Percentiles rank a stretch among this genome's conserved stretches.
phyloP scores from a whole-genome alignment of 2,888 invertebrate genomes.

The Cyrtodaria siliqua region DNA sequence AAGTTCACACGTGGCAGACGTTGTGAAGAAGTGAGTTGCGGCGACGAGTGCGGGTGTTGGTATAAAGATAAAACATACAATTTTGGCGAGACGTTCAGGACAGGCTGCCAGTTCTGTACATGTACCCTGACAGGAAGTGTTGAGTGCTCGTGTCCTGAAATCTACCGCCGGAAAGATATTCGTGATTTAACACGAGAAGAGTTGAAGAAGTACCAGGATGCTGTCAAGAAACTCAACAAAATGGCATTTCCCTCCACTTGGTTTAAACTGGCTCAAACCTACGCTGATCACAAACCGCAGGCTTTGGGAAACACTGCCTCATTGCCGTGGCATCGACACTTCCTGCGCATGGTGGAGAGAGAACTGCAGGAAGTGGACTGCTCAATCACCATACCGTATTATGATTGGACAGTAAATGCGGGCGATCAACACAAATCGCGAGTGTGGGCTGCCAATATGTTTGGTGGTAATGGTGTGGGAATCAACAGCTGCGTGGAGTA shows the following conservation, averaged over 20 bases:
- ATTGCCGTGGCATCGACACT: slow-evolving; percentile 84
- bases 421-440: slow-evolving; percentile 77
- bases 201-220: slow-evolving; percentile 77
- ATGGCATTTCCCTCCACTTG: slow-evolving; percentile 78
- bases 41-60: slow-evolving; percentile 79
- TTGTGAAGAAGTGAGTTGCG: slow-evolving; percentile 79
- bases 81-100: slow-evolving; percentile 71
- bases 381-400: slow-evolving; percentile 83
- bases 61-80: slow-evolving; percentile 75
- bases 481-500: slow-evolving; percentile 77
- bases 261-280: slow-evolving; percentile 79
- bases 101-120: slow-evolving; percentile 77
- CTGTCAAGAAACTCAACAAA: slow-evolving; percentile 73
- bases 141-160: slow-evolving; percentile 70
- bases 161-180: slow-evolving; percentile 79
- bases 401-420: slow-evolving; percentile 84
- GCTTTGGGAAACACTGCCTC: slow-evolving; percentile 79
- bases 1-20: slow-evolving; percentile 78
- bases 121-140: slow-evolving; percentile 75
- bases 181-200: slow-evolving; percentile 81
- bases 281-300: slow-evolving; percentile 79
- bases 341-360: slow-evolving; percentile 79
- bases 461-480: slow-evolving; percentile 82
- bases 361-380: slow-evolving; percentile 80
- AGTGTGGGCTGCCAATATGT: slow-evolving; percentile 82